Base-by-base conservation (phyloP, 2,797 vertebrate genomes). In the Malacoraja senta region DNA sequence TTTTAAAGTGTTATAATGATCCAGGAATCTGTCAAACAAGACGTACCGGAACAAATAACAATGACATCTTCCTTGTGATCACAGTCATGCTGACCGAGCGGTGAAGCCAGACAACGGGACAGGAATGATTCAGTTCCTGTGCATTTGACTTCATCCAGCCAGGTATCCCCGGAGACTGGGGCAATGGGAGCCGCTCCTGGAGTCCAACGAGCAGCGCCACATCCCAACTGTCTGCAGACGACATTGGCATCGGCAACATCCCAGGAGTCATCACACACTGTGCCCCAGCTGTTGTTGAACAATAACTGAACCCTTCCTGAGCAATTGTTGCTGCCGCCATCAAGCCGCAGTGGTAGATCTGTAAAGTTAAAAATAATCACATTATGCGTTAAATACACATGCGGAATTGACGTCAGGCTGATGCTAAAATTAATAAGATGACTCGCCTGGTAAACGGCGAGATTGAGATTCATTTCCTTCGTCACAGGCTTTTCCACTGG, bases 41-140 rank as follows among this genome's bases (percentile, higher is more conserved):
- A 8, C 95, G 94, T 79, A 95, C 95, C 95, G 0, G 93, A 93
- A 93, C 95, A 96, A 65, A 92, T 94, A 83, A 95, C 94, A 15
- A 95, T 94, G 2, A 95, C 95, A 9, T 95, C 95, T 91, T 96
- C 95, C 1, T 95, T 95, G 80, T 96, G 95, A 29, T 95, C 95
- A 1, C 95, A 96, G 81, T 95, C 95, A 93, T 95, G 94, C 8
- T 94, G 95, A 10, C 95, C 95, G 94, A 95, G 95, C 35, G 95
- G 91, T 3, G 94, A 93, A 0, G 95, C 94, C 0, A 94, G 94
- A 80, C 95, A 95, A 93, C 93, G 71, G 0, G 93, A 76, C 24
- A 96, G 94, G 0, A 80, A 93, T 0, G 76, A 92, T 94, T 96
- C 95, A 0, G 86, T 94, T 38, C 95, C 95, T 2, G 21, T 74